A percentile compares a stretch with the other conserved stretches of the same genome.
phyloP scores from a whole-genome alignment of 2,888 invertebrate genomes.

The Machimus rusticus region DNA sequence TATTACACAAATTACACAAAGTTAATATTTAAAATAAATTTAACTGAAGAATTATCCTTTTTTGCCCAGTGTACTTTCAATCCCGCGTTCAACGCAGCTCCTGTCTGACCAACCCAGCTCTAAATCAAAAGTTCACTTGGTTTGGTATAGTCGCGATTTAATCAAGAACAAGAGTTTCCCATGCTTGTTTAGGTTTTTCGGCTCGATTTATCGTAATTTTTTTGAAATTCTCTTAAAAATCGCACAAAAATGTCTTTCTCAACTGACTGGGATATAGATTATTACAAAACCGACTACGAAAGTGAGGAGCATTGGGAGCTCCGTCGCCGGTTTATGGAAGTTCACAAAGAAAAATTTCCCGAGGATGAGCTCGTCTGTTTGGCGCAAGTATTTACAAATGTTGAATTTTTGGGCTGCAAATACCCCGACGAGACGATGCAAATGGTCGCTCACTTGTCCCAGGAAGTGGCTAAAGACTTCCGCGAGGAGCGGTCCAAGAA shows the following conservation, averaged over 20 bases:
- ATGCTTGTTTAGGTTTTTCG: background rate
- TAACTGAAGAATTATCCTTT: no score
- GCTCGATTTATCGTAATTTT: background rate
- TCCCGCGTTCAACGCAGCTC: no score
- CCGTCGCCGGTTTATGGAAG: constrained; percentile 77
- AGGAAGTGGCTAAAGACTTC: constrained; percentile 77
- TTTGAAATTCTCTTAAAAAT: background rate
- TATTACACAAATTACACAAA: background rate
- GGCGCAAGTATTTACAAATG: constrained; percentile 90
- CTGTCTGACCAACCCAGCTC: no score
- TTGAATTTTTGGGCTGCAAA: constrained; percentile 67
- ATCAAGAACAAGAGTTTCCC: background rate
- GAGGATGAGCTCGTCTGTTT: constrained; percentile 84
- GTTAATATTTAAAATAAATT: no score
- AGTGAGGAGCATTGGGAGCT: constrained; percentile 92
- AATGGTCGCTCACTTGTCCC: constrained; percentile 75
- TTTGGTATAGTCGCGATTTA: background rate
- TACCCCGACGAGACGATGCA: constrained; percentile 86
- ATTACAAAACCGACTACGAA: constrained; percentile 80
- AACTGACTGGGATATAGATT: constrained; percentile 76
- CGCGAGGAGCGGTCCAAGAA: constrained; percentile 70
- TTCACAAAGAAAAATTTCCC: constrained; percentile 78
- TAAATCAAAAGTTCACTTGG: background rate
- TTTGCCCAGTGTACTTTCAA: background rate
- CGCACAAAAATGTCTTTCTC: constrained; percentile 43